Conservation (phyloP, 1,140 invertebrate species). For the Mylabris phalerata region DNA sequence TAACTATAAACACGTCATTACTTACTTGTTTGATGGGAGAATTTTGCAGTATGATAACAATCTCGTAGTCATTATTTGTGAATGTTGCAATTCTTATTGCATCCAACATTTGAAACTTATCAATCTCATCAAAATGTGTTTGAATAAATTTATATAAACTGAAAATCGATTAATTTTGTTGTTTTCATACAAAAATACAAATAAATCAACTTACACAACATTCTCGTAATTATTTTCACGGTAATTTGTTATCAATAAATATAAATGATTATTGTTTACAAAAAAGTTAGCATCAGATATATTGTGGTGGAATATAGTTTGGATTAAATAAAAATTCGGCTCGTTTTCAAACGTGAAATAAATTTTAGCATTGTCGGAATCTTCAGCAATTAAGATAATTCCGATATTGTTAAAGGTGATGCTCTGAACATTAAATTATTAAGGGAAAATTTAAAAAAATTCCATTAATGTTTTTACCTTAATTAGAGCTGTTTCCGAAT, state of each 20-base stretch:
- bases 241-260: constrained; percentile 18
- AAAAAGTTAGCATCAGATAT: constrained; percentile 20
- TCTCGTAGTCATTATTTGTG: constrained; percentile 16
- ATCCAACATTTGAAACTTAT: constrained; percentile 7
- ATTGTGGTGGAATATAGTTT: constrained; percentile 3
- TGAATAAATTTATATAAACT: constrained; percentile 26
- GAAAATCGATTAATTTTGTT: constrained; percentile 14
- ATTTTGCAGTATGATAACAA: constrained; percentile 21
- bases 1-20: background rate
- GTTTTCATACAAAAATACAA: too few relatives aligned
- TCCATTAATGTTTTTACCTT: background rate
- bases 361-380: too few relatives aligned
- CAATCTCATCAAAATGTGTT: constrained; percentile 27
- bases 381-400: too few relatives aligned
- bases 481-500: background rate
- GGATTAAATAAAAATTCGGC: constrained; percentile 1
- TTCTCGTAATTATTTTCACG: background rate
- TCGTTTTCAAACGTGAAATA: too few relatives aligned
- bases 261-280: constrained; percentile 18
- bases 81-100: constrained; percentile 13
- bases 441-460: too few relatives aligned
- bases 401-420: too few relatives aligned
- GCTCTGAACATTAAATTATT: too few relatives aligned
- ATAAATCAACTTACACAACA: constrained; percentile 6
- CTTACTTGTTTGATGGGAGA: background rate